Evolutionary conservation across 2,888 invertebrate genomes (phyloP).

Genomic region (Epinotia ramella): DNA sequence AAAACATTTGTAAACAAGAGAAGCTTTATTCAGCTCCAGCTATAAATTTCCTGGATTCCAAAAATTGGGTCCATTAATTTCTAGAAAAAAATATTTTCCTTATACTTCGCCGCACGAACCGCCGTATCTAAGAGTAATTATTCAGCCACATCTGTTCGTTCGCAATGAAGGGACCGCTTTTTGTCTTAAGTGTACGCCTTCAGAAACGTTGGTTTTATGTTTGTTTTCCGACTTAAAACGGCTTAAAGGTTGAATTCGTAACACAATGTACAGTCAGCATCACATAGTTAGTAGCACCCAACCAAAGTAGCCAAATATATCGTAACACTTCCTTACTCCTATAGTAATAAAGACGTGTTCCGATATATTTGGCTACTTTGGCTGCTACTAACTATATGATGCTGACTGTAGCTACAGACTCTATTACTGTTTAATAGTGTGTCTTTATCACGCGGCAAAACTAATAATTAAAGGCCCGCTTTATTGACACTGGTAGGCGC

Average conservation of each 20-base stretch:
- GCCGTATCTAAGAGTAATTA: slow-evolving; percentile 61
- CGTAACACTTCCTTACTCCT: too few species aligned
- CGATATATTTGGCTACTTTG: too few species aligned
- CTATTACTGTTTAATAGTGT: neutral
- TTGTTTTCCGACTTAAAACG: neutral
- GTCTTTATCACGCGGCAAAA: neutral
- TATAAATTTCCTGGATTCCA: slow-evolving; percentile 35
- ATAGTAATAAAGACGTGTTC: too few species aligned
- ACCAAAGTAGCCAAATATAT: too few species aligned
- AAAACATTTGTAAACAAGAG: slow-evolving; percentile 20
- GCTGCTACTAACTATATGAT: too few species aligned
- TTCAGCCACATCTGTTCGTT: slow-evolving; percentile 72
- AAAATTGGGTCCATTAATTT: slow-evolving; percentile 45
- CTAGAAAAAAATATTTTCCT: slow-evolving; percentile 37
- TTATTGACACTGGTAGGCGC: too few species aligned
- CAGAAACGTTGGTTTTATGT: slow-evolving; percentile 2
- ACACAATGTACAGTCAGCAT: neutral
- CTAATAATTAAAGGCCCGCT: too few species aligned
- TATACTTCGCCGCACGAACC: slow-evolving; percentile 44
- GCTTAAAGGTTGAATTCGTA: neutral
- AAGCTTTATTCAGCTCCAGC: slow-evolving; percentile 11
- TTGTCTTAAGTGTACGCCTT: slow-evolving; percentile 49
- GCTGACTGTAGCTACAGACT: too few species aligned
- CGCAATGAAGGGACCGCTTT: slow-evolving; percentile 60
- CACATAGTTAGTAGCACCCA: too few species aligned